phyloP scores from a whole-genome alignment of 2,888 invertebrate genomes.

The Agrochola lychnidis region DNA sequence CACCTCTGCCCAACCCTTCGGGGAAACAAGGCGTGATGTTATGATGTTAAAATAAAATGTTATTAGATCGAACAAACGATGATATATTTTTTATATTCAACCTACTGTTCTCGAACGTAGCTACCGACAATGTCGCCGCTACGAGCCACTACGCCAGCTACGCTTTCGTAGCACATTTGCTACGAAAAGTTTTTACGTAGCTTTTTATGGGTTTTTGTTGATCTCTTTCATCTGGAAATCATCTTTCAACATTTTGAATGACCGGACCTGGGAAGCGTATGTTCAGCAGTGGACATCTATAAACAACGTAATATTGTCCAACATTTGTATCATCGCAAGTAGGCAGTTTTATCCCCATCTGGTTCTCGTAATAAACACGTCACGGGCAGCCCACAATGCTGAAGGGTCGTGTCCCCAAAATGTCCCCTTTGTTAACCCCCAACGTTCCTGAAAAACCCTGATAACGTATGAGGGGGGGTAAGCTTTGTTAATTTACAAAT shows the following conservation, averaged over 20 bases:
- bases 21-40: too few relatives aligned
- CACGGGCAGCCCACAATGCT: conserved; percentile 38
- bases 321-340: background rate
- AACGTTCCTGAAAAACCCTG: conserved; percentile 70
- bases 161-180: conserved; percentile 31
- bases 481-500: conserved; percentile 58
- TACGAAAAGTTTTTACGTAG: conserved; percentile 2
- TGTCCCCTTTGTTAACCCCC: conserved; percentile 43
- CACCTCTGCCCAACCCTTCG: too few relatives aligned
- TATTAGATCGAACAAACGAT: background rate
- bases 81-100: background rate
- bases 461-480: conserved; percentile 53
- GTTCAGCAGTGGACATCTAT: too few relatives aligned
- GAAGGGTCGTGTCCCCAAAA: conserved; percentile 45
- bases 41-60: background rate
- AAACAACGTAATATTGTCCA: background rate
- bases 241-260: background rate
- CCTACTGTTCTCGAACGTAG: background rate
- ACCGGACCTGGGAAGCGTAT: too few relatives aligned
- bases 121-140: background rate
- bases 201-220: background rate
- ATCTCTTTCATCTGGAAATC: background rate
- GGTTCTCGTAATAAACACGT: conserved; percentile 51
- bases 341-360: conserved; percentile 12
- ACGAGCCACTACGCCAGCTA: conserved; percentile 23